Conservation (phyloP, 2,113 vertebrate genomes). For the Myotis yumanensis region DNA sequence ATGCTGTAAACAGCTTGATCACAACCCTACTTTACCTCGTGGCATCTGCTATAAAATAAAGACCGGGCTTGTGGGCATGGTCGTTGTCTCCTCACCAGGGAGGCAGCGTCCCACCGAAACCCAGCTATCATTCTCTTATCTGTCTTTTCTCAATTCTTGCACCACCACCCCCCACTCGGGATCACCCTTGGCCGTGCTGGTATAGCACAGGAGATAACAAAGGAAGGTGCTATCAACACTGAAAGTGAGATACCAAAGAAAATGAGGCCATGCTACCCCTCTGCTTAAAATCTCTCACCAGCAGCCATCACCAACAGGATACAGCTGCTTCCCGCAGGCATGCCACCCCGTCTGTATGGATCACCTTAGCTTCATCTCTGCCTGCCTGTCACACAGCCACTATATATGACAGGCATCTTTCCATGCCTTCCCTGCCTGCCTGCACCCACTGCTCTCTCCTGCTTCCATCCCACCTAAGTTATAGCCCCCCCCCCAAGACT, state of each 20-base stretch:
- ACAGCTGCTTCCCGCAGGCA: background rate
- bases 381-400: background rate
- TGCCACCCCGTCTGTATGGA: background rate
- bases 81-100: too few relatives aligned
- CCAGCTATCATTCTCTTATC: too few relatives aligned
- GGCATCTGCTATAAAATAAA: too few relatives aligned
- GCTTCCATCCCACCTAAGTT: background rate
- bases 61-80: too few relatives aligned
- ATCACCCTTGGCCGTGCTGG: too few relatives aligned
- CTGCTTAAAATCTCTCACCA: background rate
- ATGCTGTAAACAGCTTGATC: too few relatives aligned
- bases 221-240: background rate
- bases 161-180: background rate
- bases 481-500: background rate
- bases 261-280: background rate
- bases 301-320: background rate
- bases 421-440: background rate
- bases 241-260: background rate
- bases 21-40: too few relatives aligned
- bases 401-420: background rate
- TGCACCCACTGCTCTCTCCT: background rate
- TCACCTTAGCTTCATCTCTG: background rate
- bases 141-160: too few relatives aligned
- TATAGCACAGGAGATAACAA: background rate
- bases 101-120: too few relatives aligned